phyloP scores from a whole-genome alignment of 2,113 vertebrate species.

The Heterotis niloticus region DNA sequence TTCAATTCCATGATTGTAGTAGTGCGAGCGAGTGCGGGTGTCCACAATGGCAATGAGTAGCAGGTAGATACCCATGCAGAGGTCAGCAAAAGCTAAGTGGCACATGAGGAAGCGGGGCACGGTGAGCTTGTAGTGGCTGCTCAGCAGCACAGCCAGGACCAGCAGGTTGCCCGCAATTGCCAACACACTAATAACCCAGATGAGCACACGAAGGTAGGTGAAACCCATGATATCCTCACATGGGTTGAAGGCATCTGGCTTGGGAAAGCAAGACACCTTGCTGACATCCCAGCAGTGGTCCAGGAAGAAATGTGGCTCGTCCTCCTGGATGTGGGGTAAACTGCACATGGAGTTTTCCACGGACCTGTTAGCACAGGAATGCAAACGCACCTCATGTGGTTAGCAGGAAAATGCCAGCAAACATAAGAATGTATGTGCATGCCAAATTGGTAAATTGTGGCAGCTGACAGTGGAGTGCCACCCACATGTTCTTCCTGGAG shows the following conservation, averaged over 20 bases:
- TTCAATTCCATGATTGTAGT: slow-evolving; percentile 88
- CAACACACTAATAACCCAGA: slow-evolving; percentile 87
- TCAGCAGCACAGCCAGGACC: slow-evolving; percentile 79
- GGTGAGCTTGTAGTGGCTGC: slow-evolving; percentile 82
- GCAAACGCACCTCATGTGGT: neutral
- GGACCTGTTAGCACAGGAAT: slow-evolving; percentile 54
- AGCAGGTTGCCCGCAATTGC: slow-evolving; percentile 78
- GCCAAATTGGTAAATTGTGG: neutral
- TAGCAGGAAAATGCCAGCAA: slow-evolving; percentile 17
- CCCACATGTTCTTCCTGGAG: slow-evolving; percentile 20
- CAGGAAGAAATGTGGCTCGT: slow-evolving; percentile 53
- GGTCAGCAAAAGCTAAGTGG: slow-evolving; percentile 90
- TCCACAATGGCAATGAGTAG: slow-evolving; percentile 84
- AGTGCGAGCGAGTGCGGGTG: slow-evolving; percentile 75
- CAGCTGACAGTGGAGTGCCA: neutral
- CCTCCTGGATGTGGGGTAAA: slow-evolving; percentile 45
- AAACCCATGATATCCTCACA: slow-evolving; percentile 94
- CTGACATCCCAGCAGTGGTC: slow-evolving; percentile 69
- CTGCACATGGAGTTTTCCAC: slow-evolving; percentile 65
- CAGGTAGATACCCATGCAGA: slow-evolving; percentile 93
- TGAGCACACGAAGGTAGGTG: slow-evolving; percentile 73
- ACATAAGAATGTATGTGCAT: neutral
- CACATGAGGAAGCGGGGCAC: slow-evolving; percentile 97
- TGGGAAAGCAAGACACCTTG: slow-evolving; percentile 75
- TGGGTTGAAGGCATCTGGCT: slow-evolving; percentile 85